Conservation (phyloP, 2,888 invertebrate genomes). For the Nezara viridula region DNA sequence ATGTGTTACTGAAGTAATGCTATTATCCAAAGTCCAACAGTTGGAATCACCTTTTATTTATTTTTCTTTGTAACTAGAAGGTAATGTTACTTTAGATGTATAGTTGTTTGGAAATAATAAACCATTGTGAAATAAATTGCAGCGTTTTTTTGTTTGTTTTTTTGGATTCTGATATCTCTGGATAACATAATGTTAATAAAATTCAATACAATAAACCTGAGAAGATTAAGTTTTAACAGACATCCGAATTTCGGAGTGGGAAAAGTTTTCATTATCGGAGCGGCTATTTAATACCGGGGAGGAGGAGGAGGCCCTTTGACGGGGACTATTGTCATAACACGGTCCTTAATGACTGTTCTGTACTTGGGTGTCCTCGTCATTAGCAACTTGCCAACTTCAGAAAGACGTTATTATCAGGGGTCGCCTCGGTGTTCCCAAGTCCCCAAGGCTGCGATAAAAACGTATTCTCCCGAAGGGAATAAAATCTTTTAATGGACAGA, state of each 20-base stretch:
- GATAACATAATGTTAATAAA: background rate
- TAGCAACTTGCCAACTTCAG: conserved; percentile 16
- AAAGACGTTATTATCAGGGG: conserved; percentile 27
- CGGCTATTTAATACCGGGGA: conserved; percentile 2
- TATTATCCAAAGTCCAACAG: too few relatives aligned
- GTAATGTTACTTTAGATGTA: too few relatives aligned
- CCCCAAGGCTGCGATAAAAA: background rate
- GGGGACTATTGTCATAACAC: conserved; percentile 41
- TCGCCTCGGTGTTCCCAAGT: background rate
- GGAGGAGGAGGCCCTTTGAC: background rate
- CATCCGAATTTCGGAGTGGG: background rate
- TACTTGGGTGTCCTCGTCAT: conserved; percentile 19
- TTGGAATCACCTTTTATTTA: too few relatives aligned
- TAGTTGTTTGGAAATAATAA: too few relatives aligned
- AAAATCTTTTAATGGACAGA: background rate
- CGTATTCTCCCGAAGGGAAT: background rate
- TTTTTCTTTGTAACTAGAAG: too few relatives aligned
- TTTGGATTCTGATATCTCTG: too few relatives aligned
- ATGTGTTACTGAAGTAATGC: too few relatives aligned
- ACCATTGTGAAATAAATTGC: too few relatives aligned
- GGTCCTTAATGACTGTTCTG: conserved; percentile 43
- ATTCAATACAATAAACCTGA: background rate
- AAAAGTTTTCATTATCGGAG: conserved; percentile 30
- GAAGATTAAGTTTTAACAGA: background rate
- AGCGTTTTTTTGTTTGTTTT: too few relatives aligned